Evolutionary conservation across 2,888 invertebrate genomes (phyloP), one percentile per base, ranked within the genome.

Genomic region (Tipula lateralis): DNA sequence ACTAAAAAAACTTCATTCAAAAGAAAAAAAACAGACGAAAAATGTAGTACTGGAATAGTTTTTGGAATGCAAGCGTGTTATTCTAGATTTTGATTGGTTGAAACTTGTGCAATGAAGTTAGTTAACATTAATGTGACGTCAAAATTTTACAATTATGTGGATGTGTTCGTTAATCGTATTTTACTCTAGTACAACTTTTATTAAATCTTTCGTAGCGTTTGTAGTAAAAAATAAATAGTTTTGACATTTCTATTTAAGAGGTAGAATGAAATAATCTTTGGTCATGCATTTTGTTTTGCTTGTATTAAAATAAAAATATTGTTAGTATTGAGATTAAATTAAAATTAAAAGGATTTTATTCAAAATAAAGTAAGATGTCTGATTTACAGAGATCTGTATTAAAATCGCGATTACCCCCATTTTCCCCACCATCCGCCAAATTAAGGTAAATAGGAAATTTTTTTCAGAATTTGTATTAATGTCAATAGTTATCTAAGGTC

Each of bases 351-450:
- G 29, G 29, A 30, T 81, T 81, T 81, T 6, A 3, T 82, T 82
- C n/a, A 30, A 44, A 44, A 30, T 7, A 7, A 30, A 29, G n/a
- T 30, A 85, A 86, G 66, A 94, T 94, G 94, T 94, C 94, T 85
- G 92, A 92, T 85, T 91, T 95, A 87, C 94, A 95, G 88, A 94
- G 93, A 88, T 92, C 91, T 87, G 92, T 95, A 86, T 89, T 94
- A 88, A 94, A 94, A 89, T 93, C 92, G 86, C 94, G 93, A 89
- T 89, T 95, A 86, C 94, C 94, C 86, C 94, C 94, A 84, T 89
- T 89, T 87, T 90, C 89, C 87, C 92, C 91, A 29, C 91, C 90
- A 1, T 66, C 66, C 66, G 66, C 66, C 9, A 66, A 66, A 66
- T 24, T 66, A 66, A 66, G 66, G 66, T 66, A 66, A 66, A 66